Evolutionary conservation across 2,797 vertebrate species (phyloP), one percentile per base, ranked within the genome.

Genomic region (Melanogrammus aeglefinus): DNA sequence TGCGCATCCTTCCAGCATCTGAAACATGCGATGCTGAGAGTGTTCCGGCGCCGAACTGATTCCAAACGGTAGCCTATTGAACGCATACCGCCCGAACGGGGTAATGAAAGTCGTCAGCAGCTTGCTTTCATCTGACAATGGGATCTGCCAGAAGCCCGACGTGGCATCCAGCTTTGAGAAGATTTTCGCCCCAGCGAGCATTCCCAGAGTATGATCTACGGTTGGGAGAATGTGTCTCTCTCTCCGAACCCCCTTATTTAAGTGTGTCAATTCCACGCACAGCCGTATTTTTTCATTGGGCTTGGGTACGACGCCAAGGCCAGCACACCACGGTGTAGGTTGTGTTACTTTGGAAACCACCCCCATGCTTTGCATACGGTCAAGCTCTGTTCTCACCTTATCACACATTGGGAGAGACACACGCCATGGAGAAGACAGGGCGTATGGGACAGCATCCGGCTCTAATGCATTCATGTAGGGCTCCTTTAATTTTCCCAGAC

Each of bases 181-280:
- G 0, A 86, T 31, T 2, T 78, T 82, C 0, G 76, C 73, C 3
- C 76, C 73, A 0, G 75, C 16, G 6, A 85, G 71, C 82, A 77
- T 84, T 1, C 66, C 51, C 0, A 85, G 70, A 10, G 74, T 81
- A 16, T 83, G 47, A 3, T 86, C 80, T 0, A 86, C 73, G 0
- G 81, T 77, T 35, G 85, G 79, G 3, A 81, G 77, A 14, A 80
- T 83, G 24, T 79, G 75, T 78, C 76, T 72, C 27, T 83, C 83
- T 76, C 79, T 44, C 35, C 3, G 6, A 1, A 86, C 75, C 76
- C 83, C 79, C 66, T 83, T 76, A 1, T 83, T 86, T 13, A 83
- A 13, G 1, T 29, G 29, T 29, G 29, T 29, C 2, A 29, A 29
- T 1, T 29, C 29, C 29, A 29, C 29, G 29, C 29, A 29, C 29